Evolutionary conservation across 2,888 invertebrate species (phyloP).

Genomic region (Busseola fusca): DNA sequence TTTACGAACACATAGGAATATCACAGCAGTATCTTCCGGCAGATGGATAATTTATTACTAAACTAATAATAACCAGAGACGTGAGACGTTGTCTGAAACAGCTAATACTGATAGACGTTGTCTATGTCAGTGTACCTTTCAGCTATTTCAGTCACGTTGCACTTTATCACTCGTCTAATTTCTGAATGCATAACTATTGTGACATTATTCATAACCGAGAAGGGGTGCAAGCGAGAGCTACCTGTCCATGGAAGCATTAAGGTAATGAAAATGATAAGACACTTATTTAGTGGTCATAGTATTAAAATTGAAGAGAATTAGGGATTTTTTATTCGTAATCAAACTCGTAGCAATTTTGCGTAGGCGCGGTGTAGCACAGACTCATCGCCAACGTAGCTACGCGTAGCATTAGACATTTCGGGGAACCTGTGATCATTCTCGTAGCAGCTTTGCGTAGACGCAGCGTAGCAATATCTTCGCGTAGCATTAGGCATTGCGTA

Average conservation of each 20-base stretch:
- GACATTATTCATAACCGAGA: slow-evolving; percentile 6
- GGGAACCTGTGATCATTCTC: background rate
- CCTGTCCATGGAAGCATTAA: background rate
- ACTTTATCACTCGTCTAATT: slow-evolving; percentile 30
- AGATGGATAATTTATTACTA: slow-evolving; percentile 23
- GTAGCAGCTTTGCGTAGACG: background rate
- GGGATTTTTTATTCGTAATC: background rate
- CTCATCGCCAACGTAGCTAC: background rate
- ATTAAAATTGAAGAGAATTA: background rate
- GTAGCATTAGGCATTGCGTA: too few species aligned
- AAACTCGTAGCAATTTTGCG: background rate
- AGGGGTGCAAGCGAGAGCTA: background rate
- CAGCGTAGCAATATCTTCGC: background rate
- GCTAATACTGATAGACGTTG: slow-evolving; percentile 30
- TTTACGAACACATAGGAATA: slow-evolving; percentile 7
- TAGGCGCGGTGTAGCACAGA: background rate
- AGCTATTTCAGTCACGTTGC: slow-evolving; percentile 43
- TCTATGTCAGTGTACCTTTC: slow-evolving; percentile 11
- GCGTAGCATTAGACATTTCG: background rate
- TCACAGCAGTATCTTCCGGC: background rate
- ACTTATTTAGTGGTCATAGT: background rate
- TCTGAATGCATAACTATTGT: slow-evolving; percentile 17
- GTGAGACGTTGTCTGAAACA: slow-evolving; percentile 18
- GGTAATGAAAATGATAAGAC: background rate
- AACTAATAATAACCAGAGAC: slow-evolving; percentile 34